Conservation (phyloP, 2,113 vertebrate genomes). For the Setophaga petechia region DNA sequence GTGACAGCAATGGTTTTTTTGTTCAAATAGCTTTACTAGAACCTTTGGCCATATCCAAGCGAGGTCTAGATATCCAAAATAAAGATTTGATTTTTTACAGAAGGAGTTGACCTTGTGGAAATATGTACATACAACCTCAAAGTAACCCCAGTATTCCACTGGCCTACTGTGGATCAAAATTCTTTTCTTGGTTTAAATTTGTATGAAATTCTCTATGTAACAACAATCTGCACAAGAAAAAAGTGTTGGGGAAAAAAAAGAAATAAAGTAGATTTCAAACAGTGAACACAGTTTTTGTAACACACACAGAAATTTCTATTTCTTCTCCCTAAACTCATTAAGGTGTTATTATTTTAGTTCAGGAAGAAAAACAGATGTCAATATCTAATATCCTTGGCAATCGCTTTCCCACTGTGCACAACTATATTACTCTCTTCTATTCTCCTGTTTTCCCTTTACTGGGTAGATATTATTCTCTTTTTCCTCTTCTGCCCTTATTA, state of each 20-base stretch:
- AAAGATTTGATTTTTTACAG: background rate
- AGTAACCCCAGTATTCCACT: background rate
- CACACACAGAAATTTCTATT: background rate
- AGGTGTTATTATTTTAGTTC: background rate
- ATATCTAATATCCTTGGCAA: background rate
- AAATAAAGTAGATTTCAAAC: background rate
- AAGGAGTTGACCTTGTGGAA: background rate
- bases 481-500: background rate
- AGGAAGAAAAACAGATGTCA: background rate
- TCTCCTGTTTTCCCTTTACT: background rate
- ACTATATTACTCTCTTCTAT: background rate
- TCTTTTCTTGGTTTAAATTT: background rate
- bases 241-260: background rate
- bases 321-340: background rate
- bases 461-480: background rate
- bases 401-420: background rate
- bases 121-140: background rate
- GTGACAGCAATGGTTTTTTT: background rate
- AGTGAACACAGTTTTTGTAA: background rate
- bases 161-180: background rate
- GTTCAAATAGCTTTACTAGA: background rate
- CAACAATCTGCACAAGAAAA: background rate
- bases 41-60: background rate
- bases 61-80: background rate
- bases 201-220: background rate